Evolutionary conservation across 2,113 vertebrate genomes (phyloP), one percentile per base, ranked within the genome.

Genomic region (Brachyhypopomus occidentalis): DNA sequence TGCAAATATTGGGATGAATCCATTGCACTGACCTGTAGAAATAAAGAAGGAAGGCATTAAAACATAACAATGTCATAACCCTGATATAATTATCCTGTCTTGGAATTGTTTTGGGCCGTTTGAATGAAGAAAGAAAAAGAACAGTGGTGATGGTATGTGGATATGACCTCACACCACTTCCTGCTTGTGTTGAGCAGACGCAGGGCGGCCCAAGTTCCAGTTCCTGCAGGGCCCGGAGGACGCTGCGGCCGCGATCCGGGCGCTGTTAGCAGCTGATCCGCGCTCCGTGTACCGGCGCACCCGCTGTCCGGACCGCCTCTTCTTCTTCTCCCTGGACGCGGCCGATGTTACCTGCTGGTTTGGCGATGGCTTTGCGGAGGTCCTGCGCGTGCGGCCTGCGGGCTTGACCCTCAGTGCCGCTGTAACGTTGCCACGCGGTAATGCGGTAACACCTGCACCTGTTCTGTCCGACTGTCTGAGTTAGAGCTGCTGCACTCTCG

Each of bases 341-440:
- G 94, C 91, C 0, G 92, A 96, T 22, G 56, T 97, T 84, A 96
- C 96, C 0, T 96, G 94, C 91, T 96, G 95, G 95, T 96, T 97
- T 87, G 95, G 95, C 38, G 90, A 91, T 72, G 93, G 88, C 27
- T 96, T 96, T 84, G 95, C 92, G n/a, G 96, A 97, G 78, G 95
- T 97, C 0, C 85, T 97, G 27, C 90, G 86, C 76, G 91, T 97
- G 82, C 90, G 89, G 77, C 90, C 90, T 6, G 45, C 12, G 12
- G 8, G 45, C 12, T 0, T 14, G 12, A 52, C 45, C 45, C 45
- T 52, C 45, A 11, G 12, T 14, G 45, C 45, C 12, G 45, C 12
- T 2, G 45, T 52, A 52, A 52, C 45, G 12, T 2, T 3, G 3
- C 45, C 45, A 52, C 45, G 6, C 6, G 41, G 9, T 11, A 45